Conservation (phyloP, 2,113 vertebrate genomes). For the Hypocryptadius cinnamomeus region DNA sequence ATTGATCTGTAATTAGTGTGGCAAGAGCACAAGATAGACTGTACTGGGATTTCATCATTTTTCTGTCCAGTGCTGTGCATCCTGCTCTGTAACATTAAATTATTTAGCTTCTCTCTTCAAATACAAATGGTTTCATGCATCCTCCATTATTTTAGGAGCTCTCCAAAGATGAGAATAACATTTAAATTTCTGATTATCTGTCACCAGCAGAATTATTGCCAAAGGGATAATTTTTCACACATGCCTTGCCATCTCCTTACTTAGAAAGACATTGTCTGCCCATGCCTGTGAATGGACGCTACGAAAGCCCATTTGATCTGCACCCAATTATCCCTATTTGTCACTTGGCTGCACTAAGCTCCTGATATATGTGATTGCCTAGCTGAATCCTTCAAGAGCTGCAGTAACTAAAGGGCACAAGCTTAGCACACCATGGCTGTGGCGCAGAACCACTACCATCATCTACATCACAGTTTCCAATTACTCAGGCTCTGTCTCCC, state of each 20-base stretch:
- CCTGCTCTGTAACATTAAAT: conserved; percentile 60
- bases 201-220: conserved; percentile 43
- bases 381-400: conserved; percentile 62
- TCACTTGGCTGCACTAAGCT: conserved; percentile 69
- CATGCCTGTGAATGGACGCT: conserved; percentile 16
- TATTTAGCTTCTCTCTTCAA: conserved; percentile 69
- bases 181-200: conserved; percentile 73
- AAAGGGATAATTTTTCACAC: conserved; percentile 63
- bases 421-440: background rate
- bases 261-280: conserved; percentile 45
- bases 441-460: background rate
- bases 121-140: conserved; percentile 67
- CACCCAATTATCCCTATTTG: conserved; percentile 61
- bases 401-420: background rate
- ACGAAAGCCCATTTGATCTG: conserved; percentile 55
- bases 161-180: conserved; percentile 63
- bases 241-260: conserved; percentile 40
- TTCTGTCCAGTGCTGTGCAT: conserved; percentile 57
- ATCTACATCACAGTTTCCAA: background rate
- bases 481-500: conserved; percentile 7
- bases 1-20: conserved; percentile 80
- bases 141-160: conserved; percentile 67
- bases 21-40: conserved; percentile 62
- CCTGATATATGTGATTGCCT: conserved; percentile 63
- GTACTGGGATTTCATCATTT: conserved; percentile 60